Evolutionary conservation across 2,113 vertebrate species (phyloP).

Genomic region (Hippocampus zosterae): DNA sequence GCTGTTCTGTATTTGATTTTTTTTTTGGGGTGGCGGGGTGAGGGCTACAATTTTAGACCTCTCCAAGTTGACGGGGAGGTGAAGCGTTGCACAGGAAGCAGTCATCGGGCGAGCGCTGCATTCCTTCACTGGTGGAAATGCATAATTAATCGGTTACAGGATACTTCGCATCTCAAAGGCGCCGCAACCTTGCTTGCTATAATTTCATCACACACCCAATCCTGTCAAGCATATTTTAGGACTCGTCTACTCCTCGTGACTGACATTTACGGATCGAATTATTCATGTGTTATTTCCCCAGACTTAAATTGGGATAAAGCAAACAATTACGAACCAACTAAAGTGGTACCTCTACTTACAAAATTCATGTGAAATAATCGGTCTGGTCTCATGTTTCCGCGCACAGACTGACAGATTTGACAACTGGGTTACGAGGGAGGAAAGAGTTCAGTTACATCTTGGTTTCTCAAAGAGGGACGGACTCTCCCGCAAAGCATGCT

Average conservation of each 20-base stretch:
- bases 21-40: neutral
- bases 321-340: no score
- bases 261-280: neutral
- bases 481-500: neutral
- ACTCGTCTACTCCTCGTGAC: constrained; percentile 1
- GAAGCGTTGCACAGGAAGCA: constrained; percentile 34
- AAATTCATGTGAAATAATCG: neutral
- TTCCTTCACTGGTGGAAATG: constrained; percentile 33
- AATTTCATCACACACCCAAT: constrained; percentile 17
- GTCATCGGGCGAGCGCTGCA: constrained; percentile 18
- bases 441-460: neutral
- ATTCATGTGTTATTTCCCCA: no score
- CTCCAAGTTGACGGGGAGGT: constrained; percentile 15
- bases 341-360: no score
- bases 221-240: constrained; percentile 11
- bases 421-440: neutral
- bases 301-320: no score
- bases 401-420: neutral
- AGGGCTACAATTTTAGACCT: constrained; percentile 26
- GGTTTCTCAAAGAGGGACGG: neutral
- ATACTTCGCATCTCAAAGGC: constrained; percentile 25
- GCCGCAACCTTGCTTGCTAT: constrained; percentile 3
- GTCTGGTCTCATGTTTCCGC: neutral
- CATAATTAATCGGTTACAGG: constrained; percentile 50
- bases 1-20: constrained; percentile 22